These are phyloP conservation scores for Exephanes ischioxanthus DNA, from an alignment of 2,888 invertebrate species.

Conservation along the genomic window DNA sequence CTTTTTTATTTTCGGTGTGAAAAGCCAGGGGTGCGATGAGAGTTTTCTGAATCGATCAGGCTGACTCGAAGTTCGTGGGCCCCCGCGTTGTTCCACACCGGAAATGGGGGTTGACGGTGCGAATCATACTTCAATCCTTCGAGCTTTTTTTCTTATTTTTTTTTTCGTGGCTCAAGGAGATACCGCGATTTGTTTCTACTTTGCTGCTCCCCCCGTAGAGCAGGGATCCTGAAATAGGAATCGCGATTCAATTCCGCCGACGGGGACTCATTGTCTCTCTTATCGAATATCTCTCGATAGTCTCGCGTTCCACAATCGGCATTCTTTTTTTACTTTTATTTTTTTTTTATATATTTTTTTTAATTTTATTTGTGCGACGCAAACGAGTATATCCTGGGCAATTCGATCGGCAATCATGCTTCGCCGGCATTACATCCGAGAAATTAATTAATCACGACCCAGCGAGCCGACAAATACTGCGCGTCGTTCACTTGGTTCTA, in stretches of 20 bases:
- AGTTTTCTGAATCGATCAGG: slow-evolving; percentile 17
- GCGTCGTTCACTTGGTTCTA: slow-evolving; percentile 21
- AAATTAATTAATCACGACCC: slow-evolving; percentile 61
- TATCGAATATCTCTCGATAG: not conserved
- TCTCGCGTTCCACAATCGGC: not conserved
- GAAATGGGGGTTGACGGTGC: slow-evolving; percentile 14
- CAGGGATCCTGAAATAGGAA: slow-evolving; percentile 8
- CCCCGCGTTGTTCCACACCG: slow-evolving; percentile 4
- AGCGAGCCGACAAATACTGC: slow-evolving; percentile 53
- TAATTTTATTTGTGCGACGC: not conserved
- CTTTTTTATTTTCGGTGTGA: no score
- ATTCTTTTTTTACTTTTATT: not conserved
- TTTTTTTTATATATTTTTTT: no score
- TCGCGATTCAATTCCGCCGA: not conserved
- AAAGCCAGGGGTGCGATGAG: not conserved
- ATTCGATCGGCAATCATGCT: slow-evolving; percentile 39
- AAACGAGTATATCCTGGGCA: not conserved
- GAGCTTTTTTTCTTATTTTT: not conserved
- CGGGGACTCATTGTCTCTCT: not conserved
- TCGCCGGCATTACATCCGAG: slow-evolving; percentile 43
- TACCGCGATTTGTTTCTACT: slow-evolving; percentile 6
- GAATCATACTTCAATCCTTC: slow-evolving; percentile 11
- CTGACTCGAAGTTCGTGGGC: slow-evolving; percentile 17
- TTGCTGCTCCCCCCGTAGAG: not conserved
- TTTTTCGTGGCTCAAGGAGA: not conserved